These are phyloP conservation scores for Aphaenogaster ashmeadi DNA, from an alignment of 1,140 invertebrate species.

Conservation along the genomic window DNA sequence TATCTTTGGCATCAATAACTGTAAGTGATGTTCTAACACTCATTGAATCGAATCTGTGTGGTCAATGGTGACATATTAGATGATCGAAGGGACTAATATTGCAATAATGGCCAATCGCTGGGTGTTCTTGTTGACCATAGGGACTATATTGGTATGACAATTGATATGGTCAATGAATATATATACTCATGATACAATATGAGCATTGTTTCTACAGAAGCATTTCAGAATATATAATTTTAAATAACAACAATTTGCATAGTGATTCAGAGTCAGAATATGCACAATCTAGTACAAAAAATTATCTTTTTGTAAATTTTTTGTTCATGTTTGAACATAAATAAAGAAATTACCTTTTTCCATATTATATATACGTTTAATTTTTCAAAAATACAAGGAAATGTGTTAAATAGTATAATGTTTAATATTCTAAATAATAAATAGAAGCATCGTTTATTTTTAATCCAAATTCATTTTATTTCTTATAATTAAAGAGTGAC, in stretches of 20 bases:
- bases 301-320: background rate
- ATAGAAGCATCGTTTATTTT: background rate
- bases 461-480: background rate
- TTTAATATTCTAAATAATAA: background rate
- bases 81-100: background rate
- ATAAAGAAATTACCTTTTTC: too few relatives aligned
- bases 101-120: conserved; percentile 1
- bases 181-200: background rate
- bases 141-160: background rate
- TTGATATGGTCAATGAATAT: background rate
- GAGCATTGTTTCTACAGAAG: background rate
- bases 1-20: background rate
- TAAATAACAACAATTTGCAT: background rate
- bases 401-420: background rate
- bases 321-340: background rate
- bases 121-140: background rate
- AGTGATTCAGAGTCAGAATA: background rate
- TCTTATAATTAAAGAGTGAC: background rate
- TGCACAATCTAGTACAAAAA: background rate
- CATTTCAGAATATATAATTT: background rate
- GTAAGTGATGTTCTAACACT: conserved; percentile 24
- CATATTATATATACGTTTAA: background rate
- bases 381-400: background rate
- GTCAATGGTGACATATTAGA: background rate
- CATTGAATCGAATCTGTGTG: background rate